Evolutionary conservation across 2,113 vertebrate species (phyloP), one percentile per base, ranked within the genome.

Genomic region (Misgurnus anguillicaudatus): DNA sequence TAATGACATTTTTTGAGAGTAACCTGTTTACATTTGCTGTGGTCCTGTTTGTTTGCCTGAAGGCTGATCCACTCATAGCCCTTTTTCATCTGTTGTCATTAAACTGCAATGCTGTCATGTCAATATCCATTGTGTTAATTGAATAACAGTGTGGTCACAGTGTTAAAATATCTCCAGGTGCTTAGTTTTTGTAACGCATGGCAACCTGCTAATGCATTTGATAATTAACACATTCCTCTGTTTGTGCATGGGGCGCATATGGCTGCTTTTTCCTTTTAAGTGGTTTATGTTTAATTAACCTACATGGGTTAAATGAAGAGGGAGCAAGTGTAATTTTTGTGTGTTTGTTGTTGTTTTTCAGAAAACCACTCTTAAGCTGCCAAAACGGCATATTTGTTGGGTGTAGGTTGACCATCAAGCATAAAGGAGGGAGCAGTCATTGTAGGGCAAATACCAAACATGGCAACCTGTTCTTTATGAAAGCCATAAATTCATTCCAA

Each of bases 211-310:
- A 86, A 7, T 87, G 81, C 81, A 51, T 87, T 81, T 75, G 83
- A 87, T 91, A 72, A 92, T 91, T 91, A 85, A 82, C 69, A 83
- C 82, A 58, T 79, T 47, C 79, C 79, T 84, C 70, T 61, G 38
- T 3, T 80, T 87, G 82, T 76, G 85, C 84, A 78, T 83, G 72
- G 68, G 84, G 87, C 83, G 86, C 71, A 75, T 78, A 71, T 77
- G 82, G 82, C 65, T 53, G 89, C 81, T 83, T 84, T 77, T 73
- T 82, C 84, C 80, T 77, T 61, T 73, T 87, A 86, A 85, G 84
- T 90, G 83, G 87, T 92, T 89, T 87, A 77, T 87, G 83, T 90
- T 88, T 90, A 88, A 90, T 91, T 88, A 76, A 86, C 92, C 87
- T 88, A 86, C 86, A 82, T 84, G 53, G 70, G 19, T 62, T 86